These are phyloP conservation scores for Drosophila gaucha DNA, from an alignment of 2,888 invertebrate species.

Conservation along the genomic window DNA sequence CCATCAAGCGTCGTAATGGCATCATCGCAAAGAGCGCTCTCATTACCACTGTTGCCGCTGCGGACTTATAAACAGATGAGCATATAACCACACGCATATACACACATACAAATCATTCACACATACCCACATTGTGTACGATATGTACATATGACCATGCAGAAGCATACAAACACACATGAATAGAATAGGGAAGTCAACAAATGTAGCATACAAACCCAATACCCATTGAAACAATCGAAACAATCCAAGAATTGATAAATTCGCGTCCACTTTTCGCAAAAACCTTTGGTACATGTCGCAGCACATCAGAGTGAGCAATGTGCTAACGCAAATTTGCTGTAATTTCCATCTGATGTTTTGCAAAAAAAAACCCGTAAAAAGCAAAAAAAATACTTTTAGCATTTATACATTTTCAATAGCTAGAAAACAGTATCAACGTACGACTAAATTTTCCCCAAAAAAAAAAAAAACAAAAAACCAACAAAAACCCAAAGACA, in stretches of 20 bases:
- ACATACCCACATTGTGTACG: slow-evolving; percentile 4
- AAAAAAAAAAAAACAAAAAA: slow-evolving; percentile 1
- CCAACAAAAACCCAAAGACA: slow-evolving; percentile 1
- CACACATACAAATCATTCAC: neutral
- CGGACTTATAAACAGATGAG: neutral
- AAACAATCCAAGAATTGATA: slow-evolving; percentile 3
- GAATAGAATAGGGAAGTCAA: slow-evolving; percentile 17
- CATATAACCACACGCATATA: neutral
- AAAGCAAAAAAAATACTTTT: slow-evolving; percentile 23
- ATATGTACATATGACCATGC: slow-evolving; percentile 7
- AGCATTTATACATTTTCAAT: slow-evolving; percentile 8
- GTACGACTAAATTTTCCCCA: slow-evolving; percentile 11
- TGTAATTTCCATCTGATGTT: slow-evolving; percentile 14
- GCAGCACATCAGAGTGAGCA: slow-evolving; percentile 14
- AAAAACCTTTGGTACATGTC: slow-evolving; percentile 23
- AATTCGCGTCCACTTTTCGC: slow-evolving; percentile 31
- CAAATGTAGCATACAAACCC: slow-evolving; percentile 3
- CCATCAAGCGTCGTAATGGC: slow-evolving; percentile 77
- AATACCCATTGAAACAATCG: neutral
- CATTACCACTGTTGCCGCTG: slow-evolving; percentile 8
- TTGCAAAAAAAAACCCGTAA: neutral
- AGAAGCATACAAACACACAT: neutral
- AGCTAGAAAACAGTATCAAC: slow-evolving; percentile 17
- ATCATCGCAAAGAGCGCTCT: slow-evolving; percentile 27
- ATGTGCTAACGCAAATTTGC: slow-evolving; percentile 21